Percentiles rank a stretch among this genome's conserved stretches.
phyloP scores from a whole-genome alignment of 2,888 invertebrate species.

The Lasioglossum calceatum region DNA sequence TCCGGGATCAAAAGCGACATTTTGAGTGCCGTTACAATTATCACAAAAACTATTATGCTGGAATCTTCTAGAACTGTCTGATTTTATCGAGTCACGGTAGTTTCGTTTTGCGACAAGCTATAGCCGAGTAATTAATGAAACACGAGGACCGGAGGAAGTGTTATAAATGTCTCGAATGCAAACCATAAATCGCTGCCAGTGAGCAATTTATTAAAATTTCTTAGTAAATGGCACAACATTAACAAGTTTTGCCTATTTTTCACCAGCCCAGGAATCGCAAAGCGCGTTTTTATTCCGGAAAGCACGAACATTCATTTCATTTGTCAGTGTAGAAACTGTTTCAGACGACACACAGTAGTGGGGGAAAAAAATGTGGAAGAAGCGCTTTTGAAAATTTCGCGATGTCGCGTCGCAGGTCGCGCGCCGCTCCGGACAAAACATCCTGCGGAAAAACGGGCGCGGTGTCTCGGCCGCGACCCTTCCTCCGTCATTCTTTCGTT shows the following conservation, averaged over 20 bases:
- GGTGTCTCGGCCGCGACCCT: slow-evolving; percentile 5
- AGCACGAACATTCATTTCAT: background rate
- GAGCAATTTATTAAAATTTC: background rate
- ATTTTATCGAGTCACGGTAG: background rate
- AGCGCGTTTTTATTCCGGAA: background rate
- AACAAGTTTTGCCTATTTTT: background rate
- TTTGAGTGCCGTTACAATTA: background rate
- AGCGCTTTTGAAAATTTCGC: slow-evolving; percentile 30
- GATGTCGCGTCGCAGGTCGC: background rate
- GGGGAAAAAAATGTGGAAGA: slow-evolving; percentile 18
- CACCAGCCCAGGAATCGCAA: background rate
- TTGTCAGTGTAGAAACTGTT: background rate
- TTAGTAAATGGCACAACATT: background rate
- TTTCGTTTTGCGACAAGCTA: background rate
- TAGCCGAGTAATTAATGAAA: background rate
- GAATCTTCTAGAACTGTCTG: background rate
- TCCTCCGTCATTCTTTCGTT: slow-evolving; percentile 32
- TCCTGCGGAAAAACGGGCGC: background rate
- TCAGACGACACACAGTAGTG: background rate
- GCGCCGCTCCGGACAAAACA: background rate
- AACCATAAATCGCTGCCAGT: background rate
- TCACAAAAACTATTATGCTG: background rate
- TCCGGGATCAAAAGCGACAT: background rate
- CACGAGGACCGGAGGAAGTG: background rate
- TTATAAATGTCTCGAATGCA: background rate